Percentiles rank a stretch among this genome's conserved stretches.
These are phyloP conservation scores for Myotis daubentonii DNA, from an alignment of 2,797 vertebrate genomes.

Conservation along the genomic window DNA sequence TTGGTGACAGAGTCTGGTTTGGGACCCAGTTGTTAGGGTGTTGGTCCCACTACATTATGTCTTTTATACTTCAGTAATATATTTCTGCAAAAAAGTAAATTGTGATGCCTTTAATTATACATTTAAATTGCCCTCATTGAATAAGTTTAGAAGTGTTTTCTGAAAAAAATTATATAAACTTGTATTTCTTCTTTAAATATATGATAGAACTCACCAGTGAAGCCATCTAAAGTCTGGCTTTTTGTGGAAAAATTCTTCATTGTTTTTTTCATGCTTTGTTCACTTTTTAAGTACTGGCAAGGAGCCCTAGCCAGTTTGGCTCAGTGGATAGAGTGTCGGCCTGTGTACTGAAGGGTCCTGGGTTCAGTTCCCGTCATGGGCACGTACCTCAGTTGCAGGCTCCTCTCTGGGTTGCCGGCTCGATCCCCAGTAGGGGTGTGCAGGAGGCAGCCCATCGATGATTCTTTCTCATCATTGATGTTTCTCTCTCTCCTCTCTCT, in stretches of 20 bases:
- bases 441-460: too few relatives aligned
- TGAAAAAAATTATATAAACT: neutral
- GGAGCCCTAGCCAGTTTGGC: too few relatives aligned
- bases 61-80: neutral
- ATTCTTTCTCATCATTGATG: too few relatives aligned
- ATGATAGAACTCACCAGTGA: neutral
- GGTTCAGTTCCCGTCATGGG: too few relatives aligned
- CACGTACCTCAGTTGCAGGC: too few relatives aligned
- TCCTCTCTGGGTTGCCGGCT: too few relatives aligned
- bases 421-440: too few relatives aligned
- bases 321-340: too few relatives aligned
- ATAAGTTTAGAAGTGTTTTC: neutral
- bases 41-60: neutral
- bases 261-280: neutral
- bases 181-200: neutral
- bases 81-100: slow-evolving; percentile 6
- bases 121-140: neutral
- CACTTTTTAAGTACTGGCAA: neutral
- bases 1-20: neutral
- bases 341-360: too few relatives aligned
- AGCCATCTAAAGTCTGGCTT: neutral
- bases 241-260: neutral
- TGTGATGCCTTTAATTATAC: neutral
- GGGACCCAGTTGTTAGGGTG: neutral
- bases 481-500: too few relatives aligned